These are phyloP conservation scores for Ladona fulva DNA, from an alignment of 1,140 invertebrate genomes.

Conservation along the genomic window DNA sequence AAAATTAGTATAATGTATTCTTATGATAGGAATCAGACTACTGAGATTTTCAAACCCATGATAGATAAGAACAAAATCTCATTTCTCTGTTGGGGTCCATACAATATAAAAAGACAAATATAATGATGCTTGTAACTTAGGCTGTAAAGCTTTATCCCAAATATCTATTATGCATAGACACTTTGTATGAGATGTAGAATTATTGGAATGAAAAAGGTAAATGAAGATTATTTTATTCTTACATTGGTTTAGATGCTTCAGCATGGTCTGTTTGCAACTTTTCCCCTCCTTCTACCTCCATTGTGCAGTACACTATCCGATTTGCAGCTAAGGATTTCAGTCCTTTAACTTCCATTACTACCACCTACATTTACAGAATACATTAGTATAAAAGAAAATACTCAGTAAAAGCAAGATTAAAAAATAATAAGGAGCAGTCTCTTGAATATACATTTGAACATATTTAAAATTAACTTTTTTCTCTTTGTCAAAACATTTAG, in stretches of 20 bases:
- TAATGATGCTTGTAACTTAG: too few relatives aligned
- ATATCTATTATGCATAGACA: too few relatives aligned
- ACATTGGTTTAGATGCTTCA: constrained; percentile 97
- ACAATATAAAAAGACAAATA: too few relatives aligned
- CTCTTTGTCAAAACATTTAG: background rate
- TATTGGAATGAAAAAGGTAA: too few relatives aligned
- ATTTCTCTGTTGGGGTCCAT: too few relatives aligned
- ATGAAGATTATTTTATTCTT: constrained; percentile 35
- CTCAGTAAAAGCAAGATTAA: background rate
- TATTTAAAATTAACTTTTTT: background rate
- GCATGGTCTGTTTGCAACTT: constrained; percentile 99
- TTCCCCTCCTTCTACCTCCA: constrained; percentile 98
- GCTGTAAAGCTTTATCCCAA: too few relatives aligned
- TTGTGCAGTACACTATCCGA: constrained; percentile 98
- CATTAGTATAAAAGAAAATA: constrained; percentile 15
- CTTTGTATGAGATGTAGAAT: too few relatives aligned
- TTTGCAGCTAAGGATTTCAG: constrained; percentile 93
- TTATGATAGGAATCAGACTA: too few relatives aligned
- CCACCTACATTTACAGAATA: constrained; percentile 52
- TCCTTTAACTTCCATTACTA: constrained; percentile 98
- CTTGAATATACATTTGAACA: background rate
- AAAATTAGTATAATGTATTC: too few relatives aligned
- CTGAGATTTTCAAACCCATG: too few relatives aligned
- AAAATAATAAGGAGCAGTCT: background rate
- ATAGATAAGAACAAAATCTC: too few relatives aligned